Percentiles rank a stretch among this genome's conserved stretches.
Conservation (phyloP, 2,797 vertebrate species). For the Chromobotia macracanthus region DNA sequence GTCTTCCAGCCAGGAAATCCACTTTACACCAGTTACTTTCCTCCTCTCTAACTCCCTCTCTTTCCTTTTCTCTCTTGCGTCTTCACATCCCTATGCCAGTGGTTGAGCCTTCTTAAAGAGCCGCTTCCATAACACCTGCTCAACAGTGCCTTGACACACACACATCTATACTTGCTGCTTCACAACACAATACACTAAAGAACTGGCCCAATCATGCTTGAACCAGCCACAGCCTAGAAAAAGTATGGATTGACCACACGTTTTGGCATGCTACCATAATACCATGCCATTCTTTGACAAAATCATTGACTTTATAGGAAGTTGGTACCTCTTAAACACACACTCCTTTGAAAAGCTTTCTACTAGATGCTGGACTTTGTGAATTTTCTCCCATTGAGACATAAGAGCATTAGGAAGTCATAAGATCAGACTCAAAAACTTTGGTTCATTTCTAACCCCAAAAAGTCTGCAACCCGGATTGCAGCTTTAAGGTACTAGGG, state of each 20-base stretch:
- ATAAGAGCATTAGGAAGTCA: too few species aligned
- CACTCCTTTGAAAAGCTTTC: too few species aligned
- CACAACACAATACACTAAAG: background rate
- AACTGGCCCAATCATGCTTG: constrained; percentile 11
- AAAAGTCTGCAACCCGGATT: too few species aligned
- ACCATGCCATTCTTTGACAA: background rate
- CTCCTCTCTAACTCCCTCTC: constrained; percentile 43
- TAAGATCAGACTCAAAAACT: too few species aligned
- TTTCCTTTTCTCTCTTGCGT: constrained; percentile 15
- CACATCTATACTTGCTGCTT: background rate
- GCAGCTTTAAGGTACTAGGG: too few species aligned
- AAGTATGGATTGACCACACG: background rate
- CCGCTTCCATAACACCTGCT: constrained; percentile 55
- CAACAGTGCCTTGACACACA: constrained; percentile 37
- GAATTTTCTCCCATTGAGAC: too few species aligned
- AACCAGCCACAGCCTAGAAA: constrained; percentile 15
- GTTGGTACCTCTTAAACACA: too few species aligned
- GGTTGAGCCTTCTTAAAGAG: constrained; percentile 49
- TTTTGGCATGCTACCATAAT: background rate
- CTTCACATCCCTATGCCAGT: constrained; percentile 51
- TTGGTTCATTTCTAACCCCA: too few species aligned
- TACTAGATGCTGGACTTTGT: too few species aligned
- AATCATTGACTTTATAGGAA: too few species aligned
- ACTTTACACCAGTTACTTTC: constrained; percentile 57
- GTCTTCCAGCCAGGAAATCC: constrained; percentile 64